phyloP scores from a whole-genome alignment of 2,113 vertebrate genomes.

The Chiloscyllium plagiosum region DNA sequence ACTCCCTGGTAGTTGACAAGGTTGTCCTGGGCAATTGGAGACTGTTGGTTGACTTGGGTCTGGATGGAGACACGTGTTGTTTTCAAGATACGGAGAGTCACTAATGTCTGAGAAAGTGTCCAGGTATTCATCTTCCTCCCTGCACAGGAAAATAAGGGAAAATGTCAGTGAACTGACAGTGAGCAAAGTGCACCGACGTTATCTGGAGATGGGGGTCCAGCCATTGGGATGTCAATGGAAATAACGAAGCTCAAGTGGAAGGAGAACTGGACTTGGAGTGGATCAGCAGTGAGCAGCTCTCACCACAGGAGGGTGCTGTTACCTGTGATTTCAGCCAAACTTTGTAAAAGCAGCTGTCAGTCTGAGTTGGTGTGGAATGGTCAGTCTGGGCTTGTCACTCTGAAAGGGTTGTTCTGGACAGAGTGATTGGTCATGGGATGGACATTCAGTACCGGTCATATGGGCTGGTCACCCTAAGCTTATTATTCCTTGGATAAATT shows the following conservation, averaged over 20 bases:
- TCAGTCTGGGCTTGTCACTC: background rate
- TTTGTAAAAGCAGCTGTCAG: background rate
- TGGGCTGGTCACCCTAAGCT: background rate
- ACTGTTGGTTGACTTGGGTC: too few species aligned
- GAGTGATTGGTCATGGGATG: background rate
- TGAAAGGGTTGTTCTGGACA: background rate
- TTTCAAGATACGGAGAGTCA: background rate
- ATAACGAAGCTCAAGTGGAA: background rate
- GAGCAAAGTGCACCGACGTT: background rate
- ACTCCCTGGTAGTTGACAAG: background rate
- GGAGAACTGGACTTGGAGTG: background rate
- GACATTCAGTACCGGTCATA: too few species aligned
- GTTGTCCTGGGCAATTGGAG: background rate
- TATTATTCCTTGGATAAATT: background rate
- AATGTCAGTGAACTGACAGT: too few species aligned
- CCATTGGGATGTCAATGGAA: background rate
- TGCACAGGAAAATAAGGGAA: slow-evolving; percentile 40
- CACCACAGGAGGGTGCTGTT: background rate
- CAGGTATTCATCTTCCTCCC: slow-evolving; percentile 51
- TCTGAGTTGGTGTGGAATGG: background rate
- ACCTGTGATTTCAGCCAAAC: background rate
- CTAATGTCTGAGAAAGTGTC: slow-evolving; percentile 42
- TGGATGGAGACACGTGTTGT: background rate
- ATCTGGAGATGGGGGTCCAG: background rate
- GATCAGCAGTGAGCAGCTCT: background rate